Evolutionary conservation across 2,113 vertebrate species (phyloP).

Genomic region (Machaerirhynchus nigripectus): DNA sequence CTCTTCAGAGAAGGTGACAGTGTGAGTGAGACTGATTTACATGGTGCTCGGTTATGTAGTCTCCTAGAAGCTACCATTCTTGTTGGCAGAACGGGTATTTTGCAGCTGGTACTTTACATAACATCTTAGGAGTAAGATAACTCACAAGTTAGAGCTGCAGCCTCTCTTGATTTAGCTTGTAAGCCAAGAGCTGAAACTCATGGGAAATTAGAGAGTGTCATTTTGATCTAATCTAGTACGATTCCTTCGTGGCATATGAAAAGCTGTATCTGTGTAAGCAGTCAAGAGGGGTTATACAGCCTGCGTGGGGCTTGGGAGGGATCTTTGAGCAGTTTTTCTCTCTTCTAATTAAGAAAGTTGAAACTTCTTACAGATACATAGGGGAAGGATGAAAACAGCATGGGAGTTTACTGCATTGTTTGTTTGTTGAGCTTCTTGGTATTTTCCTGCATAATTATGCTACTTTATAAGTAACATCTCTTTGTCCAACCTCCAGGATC

Average conservation of each 20-base stretch:
- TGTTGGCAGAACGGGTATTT: not conserved
- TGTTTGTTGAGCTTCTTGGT: not conserved
- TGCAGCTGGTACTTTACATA: not conserved
- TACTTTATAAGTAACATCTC: not conserved
- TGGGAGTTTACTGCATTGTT: not conserved
- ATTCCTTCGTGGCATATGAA: not conserved
- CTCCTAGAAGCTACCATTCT: not conserved
- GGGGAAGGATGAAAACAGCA: not conserved
- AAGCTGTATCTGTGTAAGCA: not conserved
- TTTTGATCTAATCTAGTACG: accelerated
- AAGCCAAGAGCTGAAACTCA: not conserved
- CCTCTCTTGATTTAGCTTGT: not conserved
- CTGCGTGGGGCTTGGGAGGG: accelerated
- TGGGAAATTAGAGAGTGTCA: not conserved
- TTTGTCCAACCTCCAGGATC: constrained; percentile 75
- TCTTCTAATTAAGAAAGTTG: not conserved
- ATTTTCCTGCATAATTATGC: not conserved
- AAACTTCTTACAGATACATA: not conserved
- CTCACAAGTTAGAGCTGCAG: not conserved
- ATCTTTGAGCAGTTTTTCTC: not conserved
- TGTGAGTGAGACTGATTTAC: not conserved
- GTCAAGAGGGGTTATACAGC: not conserved
- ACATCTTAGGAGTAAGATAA: not conserved
- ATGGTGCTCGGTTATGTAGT: not conserved
- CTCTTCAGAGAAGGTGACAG: not conserved